These are phyloP conservation scores for Nycticorax nycticorax DNA, from an alignment of 2,113 vertebrate species.

Conservation along the genomic window DNA sequence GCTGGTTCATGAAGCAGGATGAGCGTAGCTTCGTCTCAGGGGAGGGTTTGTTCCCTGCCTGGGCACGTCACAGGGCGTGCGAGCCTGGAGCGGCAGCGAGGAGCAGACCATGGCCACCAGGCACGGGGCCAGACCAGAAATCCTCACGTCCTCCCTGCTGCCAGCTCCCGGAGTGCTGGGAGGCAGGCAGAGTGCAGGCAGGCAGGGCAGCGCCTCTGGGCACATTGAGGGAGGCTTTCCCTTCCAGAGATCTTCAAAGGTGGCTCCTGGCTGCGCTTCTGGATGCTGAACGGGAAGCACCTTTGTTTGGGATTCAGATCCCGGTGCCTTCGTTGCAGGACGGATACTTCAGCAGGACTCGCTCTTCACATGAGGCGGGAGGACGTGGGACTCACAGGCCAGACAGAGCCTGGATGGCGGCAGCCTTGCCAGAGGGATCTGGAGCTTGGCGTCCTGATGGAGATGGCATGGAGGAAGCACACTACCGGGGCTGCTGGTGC, in stretches of 20 bases:
- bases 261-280: neutral
- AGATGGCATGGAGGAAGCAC: neutral
- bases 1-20: fast-evolving
- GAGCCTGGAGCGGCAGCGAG: neutral
- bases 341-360: neutral
- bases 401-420: neutral
- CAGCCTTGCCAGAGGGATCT: neutral
- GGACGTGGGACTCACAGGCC: fast-evolving
- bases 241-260: neutral
- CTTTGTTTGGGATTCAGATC: neutral
- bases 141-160: neutral
- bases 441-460: neutral
- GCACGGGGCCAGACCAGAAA: neutral
- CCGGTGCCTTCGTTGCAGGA: fast-evolving
- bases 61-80: neutral
- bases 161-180: fast-evolving
- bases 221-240: fast-evolving
- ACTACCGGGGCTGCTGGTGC: fast-evolving
- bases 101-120: neutral
- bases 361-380: fast-evolving
- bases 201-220: neutral
- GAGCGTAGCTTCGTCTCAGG: fast-evolving
- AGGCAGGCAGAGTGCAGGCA: neutral
- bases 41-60: neutral
- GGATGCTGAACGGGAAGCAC: fast-evolving